A percentile compares a stretch with the other conserved stretches of the same genome.
Evolutionary conservation across 2,888 invertebrate genomes (phyloP).

Genomic region (Thumatha senex): DNA sequence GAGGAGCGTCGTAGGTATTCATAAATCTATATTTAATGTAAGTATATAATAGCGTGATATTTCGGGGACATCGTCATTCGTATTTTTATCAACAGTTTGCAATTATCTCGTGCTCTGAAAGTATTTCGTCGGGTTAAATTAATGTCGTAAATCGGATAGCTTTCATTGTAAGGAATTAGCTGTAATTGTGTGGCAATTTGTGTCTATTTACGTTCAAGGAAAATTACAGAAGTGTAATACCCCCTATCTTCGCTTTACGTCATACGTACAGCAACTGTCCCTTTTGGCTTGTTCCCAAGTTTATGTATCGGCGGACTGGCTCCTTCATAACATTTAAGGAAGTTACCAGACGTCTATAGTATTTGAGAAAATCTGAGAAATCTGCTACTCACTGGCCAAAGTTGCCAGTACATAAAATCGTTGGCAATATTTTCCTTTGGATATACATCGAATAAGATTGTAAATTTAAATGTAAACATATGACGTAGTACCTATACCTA

Average conservation of each 20-base stretch:
- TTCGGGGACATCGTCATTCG: slow-evolving; percentile 26
- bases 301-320: slow-evolving; percentile 35
- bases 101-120: slow-evolving; percentile 31
- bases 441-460: slow-evolving; percentile 32
- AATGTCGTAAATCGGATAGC: slow-evolving; percentile 14
- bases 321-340: slow-evolving; percentile 53
- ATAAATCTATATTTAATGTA: slow-evolving; percentile 11
- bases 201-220: slow-evolving; percentile 40
- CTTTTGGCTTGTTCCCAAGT: slow-evolving; percentile 67
- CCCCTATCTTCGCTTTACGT: slow-evolving; percentile 17
- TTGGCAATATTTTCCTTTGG: slow-evolving; percentile 43
- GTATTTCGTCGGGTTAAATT: slow-evolving; percentile 16
- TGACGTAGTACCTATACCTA: slow-evolving; percentile 40
- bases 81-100: slow-evolving; percentile 29
- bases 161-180: slow-evolving; percentile 21
- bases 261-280: slow-evolving; percentile 43
- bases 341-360: slow-evolving; percentile 49
- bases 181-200: slow-evolving; percentile 25
- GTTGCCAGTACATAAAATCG: slow-evolving; percentile 31
- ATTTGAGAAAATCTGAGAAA: slow-evolving; percentile 36
- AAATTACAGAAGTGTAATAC: slow-evolving; percentile 35
- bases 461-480: slow-evolving; percentile 52
- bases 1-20: slow-evolving; percentile 3
- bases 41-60: slow-evolving; percentile 22
- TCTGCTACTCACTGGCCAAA: slow-evolving; percentile 14